These are phyloP conservation scores for Poeciliopsis paucimaculata DNA, from an alignment of 2,797 vertebrate species.

Conservation along the genomic window DNA sequence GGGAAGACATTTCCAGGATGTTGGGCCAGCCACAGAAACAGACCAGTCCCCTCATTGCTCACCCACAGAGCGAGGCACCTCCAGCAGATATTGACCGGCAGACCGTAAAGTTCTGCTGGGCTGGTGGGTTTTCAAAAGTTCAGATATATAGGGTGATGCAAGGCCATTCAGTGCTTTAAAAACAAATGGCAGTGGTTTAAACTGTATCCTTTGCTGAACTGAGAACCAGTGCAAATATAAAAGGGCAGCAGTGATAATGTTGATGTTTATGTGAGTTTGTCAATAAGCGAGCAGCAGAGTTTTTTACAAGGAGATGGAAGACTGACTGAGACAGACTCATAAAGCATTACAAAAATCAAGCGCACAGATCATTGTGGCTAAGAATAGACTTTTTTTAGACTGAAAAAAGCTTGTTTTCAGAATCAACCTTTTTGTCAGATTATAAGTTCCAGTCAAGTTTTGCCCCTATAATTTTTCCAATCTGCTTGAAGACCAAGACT, in stretches of 20 bases:
- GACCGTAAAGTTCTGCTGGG: neutral
- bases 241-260: neutral
- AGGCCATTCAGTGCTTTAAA: neutral
- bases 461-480: too few relatives aligned
- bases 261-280: neutral
- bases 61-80: neutral
- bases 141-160: neutral
- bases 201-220: neutral
- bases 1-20: neutral
- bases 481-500: too few relatives aligned
- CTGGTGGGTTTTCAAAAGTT: conserved; percentile 1
- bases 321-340: neutral
- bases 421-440: too few relatives aligned
- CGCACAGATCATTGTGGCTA: too few relatives aligned
- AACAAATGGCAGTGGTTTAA: neutral
- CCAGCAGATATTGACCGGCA: neutral
- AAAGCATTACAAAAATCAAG: neutral
- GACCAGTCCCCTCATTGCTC: neutral
- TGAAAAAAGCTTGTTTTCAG: too few relatives aligned
- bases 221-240: neutral
- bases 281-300: neutral
- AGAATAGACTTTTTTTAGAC: neutral
- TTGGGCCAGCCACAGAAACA: neutral
- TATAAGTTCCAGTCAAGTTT: too few relatives aligned
- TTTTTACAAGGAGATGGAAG: neutral